Evolutionary conservation across 2,113 vertebrate species (phyloP), one percentile per base, ranked within the genome.

Genomic region (Ia io): DNA sequence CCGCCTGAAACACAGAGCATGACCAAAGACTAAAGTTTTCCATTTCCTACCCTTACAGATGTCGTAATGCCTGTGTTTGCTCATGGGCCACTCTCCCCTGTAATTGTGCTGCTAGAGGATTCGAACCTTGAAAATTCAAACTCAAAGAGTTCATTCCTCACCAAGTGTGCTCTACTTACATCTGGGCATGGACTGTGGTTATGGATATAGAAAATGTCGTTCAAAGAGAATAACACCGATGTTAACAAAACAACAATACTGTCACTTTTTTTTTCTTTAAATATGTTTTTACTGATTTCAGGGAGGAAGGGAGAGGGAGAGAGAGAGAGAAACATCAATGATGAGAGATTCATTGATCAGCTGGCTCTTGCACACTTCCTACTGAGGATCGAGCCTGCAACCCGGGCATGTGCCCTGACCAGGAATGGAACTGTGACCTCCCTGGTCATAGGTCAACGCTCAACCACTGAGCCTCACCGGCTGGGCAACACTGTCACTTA

Each of bases 1-100:
- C 9, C 51, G 28, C 4, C 49, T 35, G 56, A 92, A 93, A 94
- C 77, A 51, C 70, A 71, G 77, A 93, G 95, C 95, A 83, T 92
- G 90, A 95, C 88, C 63, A 28, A 84, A 93, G 84, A 88, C 94
- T 73, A 16, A 92, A 93, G 94, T 94, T 94, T 97, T 94, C 90
- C 95, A 95, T 40, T 49, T 67, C 90, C 71, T 51, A 18, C 77
- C 73, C 94, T 95, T 10, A 32, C 22, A 0, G 17, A 37, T 79
- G 56, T 90, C 0, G 14, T 56, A 88, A 94, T 30, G 22, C 53
- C 63, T 32, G 61, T 49, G 42, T 82, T 67, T 44, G 77, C 89
- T 69, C 51, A 3, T 5, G n/a, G 49, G 83, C 37, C 4, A 40
- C 63, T 88, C 94, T 80, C 83, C 20, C 4, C 40, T 9, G 51